Evolutionary conservation across 2,888 invertebrate genomes (phyloP), one percentile per base, ranked within the genome.

Genomic region (Trichopoda pennipes): DNA sequence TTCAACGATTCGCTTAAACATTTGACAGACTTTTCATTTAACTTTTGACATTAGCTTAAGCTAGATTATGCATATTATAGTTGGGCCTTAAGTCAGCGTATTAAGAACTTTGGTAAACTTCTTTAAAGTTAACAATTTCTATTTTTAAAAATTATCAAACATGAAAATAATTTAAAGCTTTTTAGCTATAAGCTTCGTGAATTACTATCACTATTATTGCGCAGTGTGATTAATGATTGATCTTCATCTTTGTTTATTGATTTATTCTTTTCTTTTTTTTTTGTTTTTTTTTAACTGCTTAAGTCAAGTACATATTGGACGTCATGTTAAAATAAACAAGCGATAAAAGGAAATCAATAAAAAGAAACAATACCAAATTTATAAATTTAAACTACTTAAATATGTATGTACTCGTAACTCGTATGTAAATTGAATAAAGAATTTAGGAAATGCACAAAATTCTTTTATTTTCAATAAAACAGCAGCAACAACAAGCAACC

Each of bases 391-490:
- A 47, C 2, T 47, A 9, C 12, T 35, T 38, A 35, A 2, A 28
- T 4, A 28, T 28, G 28, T 28, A 28, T 4, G 3, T 28, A 28
- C 23, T 3, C 23, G 4, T 28, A 4, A n/a, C 4, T 28, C 23
- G 4, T 28, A 28, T 28, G 28, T 28, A 28, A 64, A 17, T 44
- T 10, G n/a, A 16, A 10, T 42, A 35, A 23, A 63, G 38, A 47
- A 49, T 1, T 19, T 19, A 61, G 49, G 38, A 77, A 81, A 76
- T 76, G 77, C 81, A 68, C 61, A 61, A 68, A 81, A 21, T 1
- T 64, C n/a, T 16, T 9, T 38, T 7, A 12, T 38, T 38, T 12
- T 28, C 1, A 28, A 19, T 42, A 44, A 14, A 44, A 42, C 4
- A 28, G 42, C 4, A n/a, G n/a, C 14, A 12, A 4, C 47, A 60